Percentiles rank a stretch among this genome's conserved stretches.
These are phyloP conservation scores for Mythimna pallens DNA, from an alignment of 2,888 invertebrate genomes.

Conservation along the genomic window DNA sequence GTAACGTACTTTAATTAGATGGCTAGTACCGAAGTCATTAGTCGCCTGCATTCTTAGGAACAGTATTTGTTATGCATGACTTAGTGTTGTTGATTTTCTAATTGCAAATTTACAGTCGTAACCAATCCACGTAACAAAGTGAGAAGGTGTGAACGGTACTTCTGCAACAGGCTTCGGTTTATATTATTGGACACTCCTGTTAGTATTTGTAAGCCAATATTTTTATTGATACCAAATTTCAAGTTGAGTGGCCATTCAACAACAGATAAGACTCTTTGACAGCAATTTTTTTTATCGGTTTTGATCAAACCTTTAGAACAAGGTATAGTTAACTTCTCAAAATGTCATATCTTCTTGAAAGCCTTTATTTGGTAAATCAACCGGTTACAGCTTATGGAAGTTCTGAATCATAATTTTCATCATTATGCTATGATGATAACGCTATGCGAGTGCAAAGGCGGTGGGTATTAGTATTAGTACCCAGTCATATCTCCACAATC, in stretches of 20 bases:
- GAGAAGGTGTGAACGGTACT: neutral
- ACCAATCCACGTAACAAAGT: constrained; percentile 51
- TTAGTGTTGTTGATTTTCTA: constrained; percentile 50
- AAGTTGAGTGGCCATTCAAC: constrained; percentile 4
- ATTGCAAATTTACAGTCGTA: constrained; percentile 53
- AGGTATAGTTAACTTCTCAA: neutral
- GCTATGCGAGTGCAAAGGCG: constrained; percentile 47
- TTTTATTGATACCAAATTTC: neutral
- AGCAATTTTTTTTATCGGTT: constrained; percentile 8
- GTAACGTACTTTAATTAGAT: constrained; percentile 18
- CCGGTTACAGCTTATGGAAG: neutral
- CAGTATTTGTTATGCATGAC: constrained; percentile 49
- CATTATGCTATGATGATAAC: constrained; percentile 22
- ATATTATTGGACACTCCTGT: neutral
- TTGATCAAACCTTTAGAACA: neutral
- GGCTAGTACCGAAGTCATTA: constrained; percentile 35
- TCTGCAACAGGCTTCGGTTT: neutral
- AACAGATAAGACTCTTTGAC: neutral
- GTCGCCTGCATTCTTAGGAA: constrained; percentile 50
- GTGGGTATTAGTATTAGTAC: constrained; percentile 45
- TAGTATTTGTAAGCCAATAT: neutral
- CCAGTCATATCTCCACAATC: constrained; percentile 52
- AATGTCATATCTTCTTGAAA: constrained; percentile 3
- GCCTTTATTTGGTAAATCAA: neutral
- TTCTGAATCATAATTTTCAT: constrained; percentile 22